Evolutionary conservation across 2,113 vertebrate genomes (phyloP).

Genomic region (Lasiurus cinereus): DNA sequence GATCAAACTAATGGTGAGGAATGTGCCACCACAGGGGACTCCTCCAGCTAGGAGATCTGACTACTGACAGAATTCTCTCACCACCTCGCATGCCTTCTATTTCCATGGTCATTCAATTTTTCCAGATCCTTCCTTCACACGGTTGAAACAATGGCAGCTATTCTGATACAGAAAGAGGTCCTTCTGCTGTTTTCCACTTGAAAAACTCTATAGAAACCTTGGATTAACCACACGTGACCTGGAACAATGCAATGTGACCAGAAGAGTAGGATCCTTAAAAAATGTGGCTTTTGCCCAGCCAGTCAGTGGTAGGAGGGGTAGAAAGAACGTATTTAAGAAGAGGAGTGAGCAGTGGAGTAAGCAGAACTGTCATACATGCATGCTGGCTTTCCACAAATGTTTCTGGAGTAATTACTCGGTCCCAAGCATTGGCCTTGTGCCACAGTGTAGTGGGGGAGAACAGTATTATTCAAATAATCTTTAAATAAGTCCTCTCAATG

Average conservation of each 20-base stretch:
- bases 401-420: not conserved
- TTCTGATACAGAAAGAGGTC: not conserved
- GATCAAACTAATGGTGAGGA: not conserved
- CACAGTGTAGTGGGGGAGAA: not conserved
- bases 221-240: not conserved
- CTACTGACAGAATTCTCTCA: not conserved
- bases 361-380: not conserved
- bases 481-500: not conserved
- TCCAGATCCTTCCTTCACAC: not conserved
- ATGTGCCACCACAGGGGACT: too few species aligned
- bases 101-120: not conserved
- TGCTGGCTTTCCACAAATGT: not conserved
- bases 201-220: not conserved
- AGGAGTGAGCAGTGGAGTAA: not conserved
- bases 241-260: not conserved
- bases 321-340: not conserved
- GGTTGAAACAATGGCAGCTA: not conserved
- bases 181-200: not conserved
- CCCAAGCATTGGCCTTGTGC: not conserved
- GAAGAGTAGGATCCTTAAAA: not conserved
- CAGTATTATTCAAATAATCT: not conserved
- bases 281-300: not conserved
- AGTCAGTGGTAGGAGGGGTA: not conserved
- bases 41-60: not conserved
- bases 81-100: not conserved